Percentiles rank a stretch among this genome's conserved stretches.
Evolutionary conservation across 2,113 vertebrate genomes (phyloP).

Genomic region (Oriolus oriolus): DNA sequence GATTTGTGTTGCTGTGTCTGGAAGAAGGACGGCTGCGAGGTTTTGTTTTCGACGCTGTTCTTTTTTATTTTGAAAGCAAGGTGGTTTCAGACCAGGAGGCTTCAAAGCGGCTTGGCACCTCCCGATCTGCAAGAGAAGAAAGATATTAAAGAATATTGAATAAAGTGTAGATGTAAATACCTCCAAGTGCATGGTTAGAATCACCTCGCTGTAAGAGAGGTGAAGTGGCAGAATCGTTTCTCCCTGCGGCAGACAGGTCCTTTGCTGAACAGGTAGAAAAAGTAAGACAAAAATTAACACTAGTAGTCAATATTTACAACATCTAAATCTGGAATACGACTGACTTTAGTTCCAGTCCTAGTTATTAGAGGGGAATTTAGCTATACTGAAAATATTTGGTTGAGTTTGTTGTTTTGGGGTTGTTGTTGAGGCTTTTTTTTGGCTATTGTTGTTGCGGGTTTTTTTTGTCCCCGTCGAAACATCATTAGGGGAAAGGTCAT

Average conservation of each 20-base stretch:
- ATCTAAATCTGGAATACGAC: neutral
- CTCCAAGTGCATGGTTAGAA: neutral
- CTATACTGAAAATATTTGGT: neutral
- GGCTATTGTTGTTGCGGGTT: neutral
- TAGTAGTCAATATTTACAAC: neutral
- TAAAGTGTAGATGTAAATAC: neutral
- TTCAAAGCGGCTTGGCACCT: neutral
- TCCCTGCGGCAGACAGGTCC: neutral
- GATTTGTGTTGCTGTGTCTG: neutral
- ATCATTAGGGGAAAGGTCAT: neutral
- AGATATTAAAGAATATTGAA: neutral
- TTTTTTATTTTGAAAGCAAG: neutral
- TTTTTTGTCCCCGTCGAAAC: neutral
- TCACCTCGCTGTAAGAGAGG: fast-evolving
- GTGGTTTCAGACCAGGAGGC: neutral
- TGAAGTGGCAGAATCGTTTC: neutral
- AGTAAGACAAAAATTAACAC: neutral
- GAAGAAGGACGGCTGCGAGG: neutral
- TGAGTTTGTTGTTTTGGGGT: neutral
- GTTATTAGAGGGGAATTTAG: neutral
- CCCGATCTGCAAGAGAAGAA: neutral
- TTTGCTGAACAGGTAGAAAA: neutral
- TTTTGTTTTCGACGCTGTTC: neutral
- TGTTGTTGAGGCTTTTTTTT: neutral
- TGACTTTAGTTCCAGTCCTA: neutral